These are phyloP conservation scores for Poeciliopsis turrubarensis DNA, from an alignment of 2,113 vertebrate genomes.

Conservation along the genomic window DNA sequence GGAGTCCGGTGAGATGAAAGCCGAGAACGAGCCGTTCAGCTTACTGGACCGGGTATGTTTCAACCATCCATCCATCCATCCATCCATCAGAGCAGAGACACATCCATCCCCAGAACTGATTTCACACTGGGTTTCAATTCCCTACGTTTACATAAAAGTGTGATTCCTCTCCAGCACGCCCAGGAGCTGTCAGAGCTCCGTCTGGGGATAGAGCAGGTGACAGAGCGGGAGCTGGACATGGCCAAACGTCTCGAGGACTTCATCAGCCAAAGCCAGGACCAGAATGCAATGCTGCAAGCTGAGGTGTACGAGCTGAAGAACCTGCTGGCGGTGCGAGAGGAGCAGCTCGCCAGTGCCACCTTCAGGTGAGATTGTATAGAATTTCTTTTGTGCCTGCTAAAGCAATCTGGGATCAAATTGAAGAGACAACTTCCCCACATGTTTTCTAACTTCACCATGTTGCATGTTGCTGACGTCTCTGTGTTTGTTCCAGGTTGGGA, in stretches of 20 bases:
- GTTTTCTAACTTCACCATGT: too few species aligned
- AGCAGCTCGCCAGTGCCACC: conserved; percentile 79
- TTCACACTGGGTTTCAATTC: neutral
- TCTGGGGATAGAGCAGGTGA: conserved; percentile 78
- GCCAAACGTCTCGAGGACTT: conserved; percentile 83
- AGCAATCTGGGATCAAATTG: neutral
- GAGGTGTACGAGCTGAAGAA: conserved; percentile 79
- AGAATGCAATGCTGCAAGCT: conserved; percentile 74
- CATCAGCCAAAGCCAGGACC: conserved; percentile 79
- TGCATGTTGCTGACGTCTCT: neutral
- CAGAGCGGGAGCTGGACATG: conserved; percentile 82
- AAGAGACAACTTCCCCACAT: too few species aligned
- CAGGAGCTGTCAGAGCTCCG: conserved; percentile 78
- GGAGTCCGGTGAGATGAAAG: conserved; percentile 59
- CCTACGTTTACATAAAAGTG: neutral
- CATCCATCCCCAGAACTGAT: neutral
- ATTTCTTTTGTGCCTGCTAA: neutral
- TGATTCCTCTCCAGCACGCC: conserved; percentile 66
- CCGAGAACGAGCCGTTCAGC: conserved; percentile 62
- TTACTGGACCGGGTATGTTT: conserved; percentile 69
- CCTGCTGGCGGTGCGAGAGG: conserved; percentile 76
- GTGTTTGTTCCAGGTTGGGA: conserved; percentile 71
- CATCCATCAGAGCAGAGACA: too few species aligned
- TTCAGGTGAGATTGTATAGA: conserved; percentile 72
- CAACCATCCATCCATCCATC: neutral